Evolutionary conservation across 2,797 vertebrate genomes (phyloP).

Genomic region (Falco naumanni): DNA sequence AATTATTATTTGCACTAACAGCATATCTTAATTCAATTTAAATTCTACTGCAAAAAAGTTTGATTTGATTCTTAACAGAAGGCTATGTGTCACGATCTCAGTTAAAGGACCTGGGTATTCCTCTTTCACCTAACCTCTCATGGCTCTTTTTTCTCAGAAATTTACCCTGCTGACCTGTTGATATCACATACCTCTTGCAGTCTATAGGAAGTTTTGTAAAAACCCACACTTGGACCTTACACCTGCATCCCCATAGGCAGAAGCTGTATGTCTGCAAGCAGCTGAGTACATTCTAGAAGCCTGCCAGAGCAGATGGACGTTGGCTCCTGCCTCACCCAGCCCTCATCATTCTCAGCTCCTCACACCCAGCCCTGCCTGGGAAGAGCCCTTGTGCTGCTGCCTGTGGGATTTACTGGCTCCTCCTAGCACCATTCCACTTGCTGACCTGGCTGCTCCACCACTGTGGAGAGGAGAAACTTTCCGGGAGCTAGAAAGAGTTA

Average conservation of each 20-base stretch:
- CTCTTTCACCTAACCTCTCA: background rate
- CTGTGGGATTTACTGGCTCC: background rate
- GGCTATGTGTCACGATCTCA: background rate
- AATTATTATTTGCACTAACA: background rate
- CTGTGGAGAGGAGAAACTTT: background rate
- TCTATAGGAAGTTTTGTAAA: background rate
- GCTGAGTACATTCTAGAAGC: background rate
- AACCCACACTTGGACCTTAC: background rate
- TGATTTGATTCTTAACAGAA: background rate
- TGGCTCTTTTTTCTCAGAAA: background rate
- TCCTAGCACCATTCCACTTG: background rate
- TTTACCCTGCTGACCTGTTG: background rate
- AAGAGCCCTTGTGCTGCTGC: background rate
- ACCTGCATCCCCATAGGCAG: background rate
- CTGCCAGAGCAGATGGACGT: background rate
- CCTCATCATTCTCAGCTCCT: background rate
- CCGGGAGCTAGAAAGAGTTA: background rate
- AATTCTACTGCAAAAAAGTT: background rate
- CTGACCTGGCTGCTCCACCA: background rate
- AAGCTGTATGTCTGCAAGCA: background rate
- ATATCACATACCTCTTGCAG: background rate
- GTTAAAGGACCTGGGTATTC: background rate
- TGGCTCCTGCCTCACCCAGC: background rate
- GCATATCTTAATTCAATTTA: background rate
- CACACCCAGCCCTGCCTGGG: rapidly evolving